phyloP scores from a whole-genome alignment of 2,888 invertebrate genomes.

The Trichopria drosophilae region DNA sequence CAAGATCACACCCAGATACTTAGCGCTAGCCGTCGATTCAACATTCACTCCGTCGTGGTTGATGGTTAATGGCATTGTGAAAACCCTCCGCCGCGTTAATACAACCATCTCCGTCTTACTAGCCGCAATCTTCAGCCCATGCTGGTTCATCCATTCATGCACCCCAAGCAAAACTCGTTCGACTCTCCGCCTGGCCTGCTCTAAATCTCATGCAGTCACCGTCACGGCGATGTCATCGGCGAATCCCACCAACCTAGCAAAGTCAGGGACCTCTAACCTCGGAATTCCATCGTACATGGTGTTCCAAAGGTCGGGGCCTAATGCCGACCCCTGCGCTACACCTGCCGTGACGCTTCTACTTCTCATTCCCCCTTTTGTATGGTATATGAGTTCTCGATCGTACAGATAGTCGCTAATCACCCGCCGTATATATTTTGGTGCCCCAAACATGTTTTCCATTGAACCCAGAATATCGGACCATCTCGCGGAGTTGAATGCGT shows the following conservation, averaged over 20 bases:
- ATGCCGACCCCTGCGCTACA: too few relatives aligned
- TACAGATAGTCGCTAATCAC: slow-evolving; percentile 30
- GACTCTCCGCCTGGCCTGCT: neutral
- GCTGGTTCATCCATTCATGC: neutral
- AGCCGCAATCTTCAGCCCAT: slow-evolving; percentile 22
- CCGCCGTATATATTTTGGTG: slow-evolving; percentile 28
- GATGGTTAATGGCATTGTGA: too few relatives aligned
- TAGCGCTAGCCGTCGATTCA: too few relatives aligned
- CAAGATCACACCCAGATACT: too few relatives aligned
- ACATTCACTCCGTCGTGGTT: too few relatives aligned
- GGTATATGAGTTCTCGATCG: slow-evolving; percentile 26
- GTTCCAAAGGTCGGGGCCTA: too few relatives aligned
- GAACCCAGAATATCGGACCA: slow-evolving; percentile 31
- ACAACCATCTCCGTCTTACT: slow-evolving; percentile 32
- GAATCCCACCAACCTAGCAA: slow-evolving; percentile 25
- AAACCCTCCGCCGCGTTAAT: too few relatives aligned
- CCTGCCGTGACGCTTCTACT: slow-evolving; percentile 4
- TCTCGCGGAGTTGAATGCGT: slow-evolving; percentile 32
- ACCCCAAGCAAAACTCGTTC: neutral
- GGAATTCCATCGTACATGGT: too few relatives aligned
- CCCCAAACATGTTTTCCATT: slow-evolving; percentile 28
- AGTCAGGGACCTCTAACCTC: slow-evolving; percentile 23
- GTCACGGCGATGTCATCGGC: slow-evolving; percentile 31
- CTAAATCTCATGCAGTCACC: slow-evolving; percentile 2
- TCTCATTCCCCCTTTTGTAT: slow-evolving; percentile 9